Evolutionary conservation across 2,797 vertebrate genomes (phyloP).

Genomic region (Cossypha polioptera): DNA sequence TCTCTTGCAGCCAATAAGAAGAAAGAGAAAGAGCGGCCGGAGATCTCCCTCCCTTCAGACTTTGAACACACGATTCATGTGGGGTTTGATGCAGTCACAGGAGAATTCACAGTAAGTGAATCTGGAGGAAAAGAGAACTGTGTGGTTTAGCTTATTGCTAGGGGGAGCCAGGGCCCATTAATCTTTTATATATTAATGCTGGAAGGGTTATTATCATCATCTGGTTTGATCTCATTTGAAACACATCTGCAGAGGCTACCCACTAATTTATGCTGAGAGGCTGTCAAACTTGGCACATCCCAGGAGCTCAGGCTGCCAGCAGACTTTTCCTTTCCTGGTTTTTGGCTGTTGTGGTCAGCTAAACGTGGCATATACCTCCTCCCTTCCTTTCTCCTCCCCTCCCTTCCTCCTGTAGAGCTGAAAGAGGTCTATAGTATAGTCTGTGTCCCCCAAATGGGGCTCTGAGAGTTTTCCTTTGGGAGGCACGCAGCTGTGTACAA

Average conservation of each 20-base stretch:
- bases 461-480: background rate
- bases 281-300: background rate
- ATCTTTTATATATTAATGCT: constrained; percentile 25
- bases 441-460: background rate
- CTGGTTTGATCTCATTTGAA: background rate
- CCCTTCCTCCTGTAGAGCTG: background rate
- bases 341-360: background rate
- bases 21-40: constrained; percentile 88
- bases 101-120: constrained; percentile 93
- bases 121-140: background rate
- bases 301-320: background rate
- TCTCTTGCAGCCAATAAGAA: constrained; percentile 84
- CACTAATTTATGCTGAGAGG: background rate
- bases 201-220: background rate
- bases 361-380: background rate
- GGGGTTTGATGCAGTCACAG: constrained; percentile 93
- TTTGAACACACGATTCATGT: constrained; percentile 97
- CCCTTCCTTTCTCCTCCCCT: background rate
- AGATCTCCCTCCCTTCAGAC: constrained; percentile 94
- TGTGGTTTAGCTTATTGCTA: constrained; percentile 17
- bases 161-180: constrained; percentile 2
- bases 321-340: background rate
- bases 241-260: background rate
- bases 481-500: background rate
- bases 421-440: background rate